Conservation (phyloP, 2,797 vertebrate genomes). For the Rhinatrema bivittatum region DNA sequence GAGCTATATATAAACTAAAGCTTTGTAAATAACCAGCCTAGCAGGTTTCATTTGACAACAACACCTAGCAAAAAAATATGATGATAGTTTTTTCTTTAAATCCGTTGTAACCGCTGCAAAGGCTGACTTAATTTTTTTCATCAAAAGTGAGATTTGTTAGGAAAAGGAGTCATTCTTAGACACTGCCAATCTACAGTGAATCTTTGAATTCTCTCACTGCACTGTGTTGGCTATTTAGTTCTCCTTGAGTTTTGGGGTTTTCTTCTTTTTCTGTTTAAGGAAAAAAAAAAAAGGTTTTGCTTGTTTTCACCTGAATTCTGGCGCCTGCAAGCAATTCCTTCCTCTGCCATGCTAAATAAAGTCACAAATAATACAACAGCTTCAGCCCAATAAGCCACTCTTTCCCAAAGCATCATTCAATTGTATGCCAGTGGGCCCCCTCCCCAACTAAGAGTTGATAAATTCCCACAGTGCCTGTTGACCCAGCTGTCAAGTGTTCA, state of each 20-base stretch:
- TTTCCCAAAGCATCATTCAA: constrained; percentile 65
- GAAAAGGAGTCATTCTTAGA: too few relatives aligned
- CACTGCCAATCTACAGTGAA: background rate
- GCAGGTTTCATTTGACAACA: too few relatives aligned
- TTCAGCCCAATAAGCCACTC: constrained; percentile 62
- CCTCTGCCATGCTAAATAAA: constrained; percentile 50
- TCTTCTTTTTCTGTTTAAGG: constrained; percentile 23
- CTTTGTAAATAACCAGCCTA: constrained; percentile 40
- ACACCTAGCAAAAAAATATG: constrained; percentile 33
- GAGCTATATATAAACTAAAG: too few relatives aligned
- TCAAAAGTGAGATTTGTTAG: too few relatives aligned
- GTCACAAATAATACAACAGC: constrained; percentile 58
- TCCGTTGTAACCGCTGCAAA: constrained; percentile 33
- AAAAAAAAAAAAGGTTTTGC: constrained; percentile 36
- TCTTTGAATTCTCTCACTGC: background rate
- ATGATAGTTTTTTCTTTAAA: too few relatives aligned
- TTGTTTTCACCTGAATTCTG: constrained; percentile 39
- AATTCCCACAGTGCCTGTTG: constrained; percentile 99
- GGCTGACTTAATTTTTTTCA: constrained; percentile 17
- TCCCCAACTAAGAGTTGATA: constrained; percentile 93
- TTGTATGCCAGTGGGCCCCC: constrained; percentile 77
- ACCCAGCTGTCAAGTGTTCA: constrained; percentile 97
- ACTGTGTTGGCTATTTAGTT: constrained; percentile 19
- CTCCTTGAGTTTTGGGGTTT: constrained; percentile 27
- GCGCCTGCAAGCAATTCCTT: constrained; percentile 36